Evolutionary conservation across 2,888 invertebrate genomes (phyloP).

Genomic region (Macaria liturata): DNA sequence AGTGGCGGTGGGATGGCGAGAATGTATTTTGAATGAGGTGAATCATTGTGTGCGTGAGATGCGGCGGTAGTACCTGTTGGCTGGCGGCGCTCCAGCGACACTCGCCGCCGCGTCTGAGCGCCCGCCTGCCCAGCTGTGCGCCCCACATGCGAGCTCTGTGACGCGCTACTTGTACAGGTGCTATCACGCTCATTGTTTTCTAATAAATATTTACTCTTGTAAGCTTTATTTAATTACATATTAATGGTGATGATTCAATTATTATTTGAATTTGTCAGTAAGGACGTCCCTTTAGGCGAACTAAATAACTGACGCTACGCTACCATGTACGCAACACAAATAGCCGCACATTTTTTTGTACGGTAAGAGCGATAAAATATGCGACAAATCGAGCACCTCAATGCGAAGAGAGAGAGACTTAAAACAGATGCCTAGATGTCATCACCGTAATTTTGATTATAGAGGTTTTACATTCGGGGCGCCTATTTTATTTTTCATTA

Average conservation of each 20-base stretch:
- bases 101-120: constrained; percentile 51
- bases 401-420: constrained; percentile 36
- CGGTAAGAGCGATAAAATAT: constrained; percentile 3
- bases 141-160: too few relatives aligned
- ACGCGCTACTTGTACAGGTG: background rate
- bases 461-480: constrained; percentile 55
- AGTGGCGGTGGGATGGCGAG: constrained; percentile 37
- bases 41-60: constrained; percentile 63
- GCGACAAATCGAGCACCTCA: constrained; percentile 7
- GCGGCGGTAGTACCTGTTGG: constrained; percentile 75
- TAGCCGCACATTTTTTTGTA: too few relatives aligned
- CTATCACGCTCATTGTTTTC: background rate
- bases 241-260: too few relatives aligned
- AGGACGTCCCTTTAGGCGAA: background rate
- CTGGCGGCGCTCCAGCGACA: constrained; percentile 68
- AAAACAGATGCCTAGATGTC: constrained; percentile 71
- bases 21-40: constrained; percentile 68
- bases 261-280: too few relatives aligned
- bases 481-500: constrained; percentile 81
- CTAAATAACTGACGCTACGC: too few relatives aligned
- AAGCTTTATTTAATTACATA: too few relatives aligned
- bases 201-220: too few relatives aligned
- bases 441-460: constrained; percentile 77
- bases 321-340: too few relatives aligned
- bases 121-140: too few relatives aligned